phyloP scores from a whole-genome alignment of 2,113 vertebrate species.

The Penelope pileata region DNA sequence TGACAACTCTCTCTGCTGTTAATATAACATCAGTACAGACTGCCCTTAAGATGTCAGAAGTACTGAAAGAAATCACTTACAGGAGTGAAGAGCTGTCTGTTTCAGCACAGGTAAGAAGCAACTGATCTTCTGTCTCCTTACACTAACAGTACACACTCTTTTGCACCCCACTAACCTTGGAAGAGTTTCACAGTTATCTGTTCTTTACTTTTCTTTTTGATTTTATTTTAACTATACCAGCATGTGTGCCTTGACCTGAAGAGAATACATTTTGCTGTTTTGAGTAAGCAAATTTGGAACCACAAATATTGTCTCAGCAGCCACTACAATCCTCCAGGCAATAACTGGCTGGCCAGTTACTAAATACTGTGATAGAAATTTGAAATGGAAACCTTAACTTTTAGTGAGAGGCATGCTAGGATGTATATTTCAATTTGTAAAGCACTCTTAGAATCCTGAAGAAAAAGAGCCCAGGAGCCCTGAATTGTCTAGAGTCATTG shows the following conservation, averaged over 20 bases:
- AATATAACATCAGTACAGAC: slow-evolving; percentile 76
- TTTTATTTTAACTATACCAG: not conserved
- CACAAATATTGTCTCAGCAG: not conserved
- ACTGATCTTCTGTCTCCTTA: not conserved
- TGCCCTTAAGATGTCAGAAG: slow-evolving; percentile 83
- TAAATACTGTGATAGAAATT: not conserved
- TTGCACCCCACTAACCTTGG: not conserved
- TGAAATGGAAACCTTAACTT: not conserved
- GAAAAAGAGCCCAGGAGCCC: not conserved
- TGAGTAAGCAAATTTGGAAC: not conserved
- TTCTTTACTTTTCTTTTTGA: not conserved
- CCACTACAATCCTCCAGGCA: not conserved
- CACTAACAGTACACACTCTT: not conserved
- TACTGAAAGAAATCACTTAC: slow-evolving; percentile 84
- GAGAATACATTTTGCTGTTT: not conserved
- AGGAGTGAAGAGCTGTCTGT: slow-evolving; percentile 82
- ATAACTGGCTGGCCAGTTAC: not conserved
- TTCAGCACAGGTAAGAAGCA: slow-evolving; percentile 81
- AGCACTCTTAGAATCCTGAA: not conserved
- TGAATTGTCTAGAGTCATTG: not conserved
- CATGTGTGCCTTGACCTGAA: not conserved
- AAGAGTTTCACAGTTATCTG: not conserved
- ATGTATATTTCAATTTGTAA: not conserved
- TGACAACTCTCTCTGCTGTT: slow-evolving; percentile 81
- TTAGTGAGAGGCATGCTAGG: not conserved